Base-by-base conservation (phyloP, 2,113 vertebrate genomes). In the Platanista minor region DNA sequence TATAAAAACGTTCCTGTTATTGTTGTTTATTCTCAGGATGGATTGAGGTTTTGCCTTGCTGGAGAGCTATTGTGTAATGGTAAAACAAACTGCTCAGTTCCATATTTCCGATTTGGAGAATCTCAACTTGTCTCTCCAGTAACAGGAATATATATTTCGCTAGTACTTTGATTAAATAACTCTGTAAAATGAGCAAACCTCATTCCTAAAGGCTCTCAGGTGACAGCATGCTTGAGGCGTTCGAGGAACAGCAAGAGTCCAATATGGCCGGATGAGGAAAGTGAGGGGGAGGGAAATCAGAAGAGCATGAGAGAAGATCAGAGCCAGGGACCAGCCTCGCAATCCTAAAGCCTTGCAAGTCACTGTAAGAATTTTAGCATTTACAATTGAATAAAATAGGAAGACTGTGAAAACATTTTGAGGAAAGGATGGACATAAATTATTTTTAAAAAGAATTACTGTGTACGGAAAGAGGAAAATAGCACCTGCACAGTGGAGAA, bases 401-500 rank as follows among this genome's bases (percentile, higher is more conserved):
- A 93, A 72, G 36, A 36, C 39, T 72, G 39, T 39, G 85, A 33
- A 66, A 91, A 69, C 6, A 3, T 80, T 83, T 25, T 84, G 83
- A 66, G 78, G 25, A 61, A 95, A 15, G 64, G 17, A 77, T 57
- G 69, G 21, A 23, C 31, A 78, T 61, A 62, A 82, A 57, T 54
- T 9, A 78, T 43, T 86, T 82, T 95, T 46, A 11, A 12, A 66
- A 87, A 89, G 4, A 86, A 67, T 91, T 54, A 66, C 77, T 77
- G 5, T 17, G 31, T 71, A 82, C 4, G 1, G 66, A 61, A 94
- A 81, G n/a, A 90, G 52, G 54, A 95, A 83, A 97, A 81, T 1
- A 29, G 49, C 43, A 64, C 41, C n/a, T 94, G 90, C 36, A 87
- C n/a, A 94, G 27, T 91, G 78, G 46, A 96, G 78, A 95, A 96